Evolutionary conservation across 2,797 vertebrate genomes (phyloP).

Genomic region (Melopsittacus undulatus): DNA sequence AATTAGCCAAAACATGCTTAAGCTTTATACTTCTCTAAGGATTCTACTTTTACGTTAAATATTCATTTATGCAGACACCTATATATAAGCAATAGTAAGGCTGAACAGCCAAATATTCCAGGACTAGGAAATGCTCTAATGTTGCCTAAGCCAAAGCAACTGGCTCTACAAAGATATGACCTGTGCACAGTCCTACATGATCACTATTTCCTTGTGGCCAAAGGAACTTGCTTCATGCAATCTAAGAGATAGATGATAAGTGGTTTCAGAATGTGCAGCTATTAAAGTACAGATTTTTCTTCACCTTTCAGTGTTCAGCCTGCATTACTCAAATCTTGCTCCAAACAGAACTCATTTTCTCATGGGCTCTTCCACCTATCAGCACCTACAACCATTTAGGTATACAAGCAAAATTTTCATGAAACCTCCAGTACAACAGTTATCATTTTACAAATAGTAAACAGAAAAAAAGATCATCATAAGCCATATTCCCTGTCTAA

Average conservation of each 20-base stretch:
- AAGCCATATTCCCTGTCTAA: neutral
- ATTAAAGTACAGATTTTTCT: neutral
- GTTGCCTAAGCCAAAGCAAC: neutral
- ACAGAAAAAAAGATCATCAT: neutral
- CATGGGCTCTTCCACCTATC: neutral
- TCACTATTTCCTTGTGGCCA: neutral
- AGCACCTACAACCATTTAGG: neutral
- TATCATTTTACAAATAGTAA: neutral
- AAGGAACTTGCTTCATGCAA: neutral
- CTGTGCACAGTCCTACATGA: neutral
- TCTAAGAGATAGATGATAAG: neutral
- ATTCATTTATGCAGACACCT: neutral
- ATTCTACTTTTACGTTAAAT: neutral
- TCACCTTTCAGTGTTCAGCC: neutral
- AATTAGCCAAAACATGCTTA: neutral
- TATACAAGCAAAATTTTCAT: neutral
- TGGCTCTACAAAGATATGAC: neutral
- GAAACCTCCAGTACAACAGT: neutral
- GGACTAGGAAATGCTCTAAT: neutral
- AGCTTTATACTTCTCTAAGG: neutral
- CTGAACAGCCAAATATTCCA: neutral
- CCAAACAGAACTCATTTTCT: neutral
- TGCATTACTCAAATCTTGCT: neutral
- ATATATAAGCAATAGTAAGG: neutral
- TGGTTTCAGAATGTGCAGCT: neutral